Evolutionary conservation across 2,797 vertebrate genomes (phyloP).

Genomic region (Synaphobranchus kaupii): DNA sequence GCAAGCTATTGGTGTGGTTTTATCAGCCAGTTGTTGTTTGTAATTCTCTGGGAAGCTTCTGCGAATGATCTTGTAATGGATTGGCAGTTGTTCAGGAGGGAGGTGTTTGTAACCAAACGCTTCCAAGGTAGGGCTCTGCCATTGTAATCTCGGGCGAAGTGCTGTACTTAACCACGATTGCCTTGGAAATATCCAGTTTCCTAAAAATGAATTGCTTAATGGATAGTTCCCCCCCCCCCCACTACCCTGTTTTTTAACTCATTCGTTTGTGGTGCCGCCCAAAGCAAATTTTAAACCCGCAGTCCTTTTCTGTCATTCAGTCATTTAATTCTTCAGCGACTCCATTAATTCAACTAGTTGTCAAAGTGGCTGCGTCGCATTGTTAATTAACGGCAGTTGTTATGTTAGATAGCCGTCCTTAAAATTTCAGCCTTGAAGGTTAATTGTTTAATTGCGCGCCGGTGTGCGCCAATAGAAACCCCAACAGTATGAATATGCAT

Average conservation of each 20-base stretch:
- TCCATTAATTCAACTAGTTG: background rate
- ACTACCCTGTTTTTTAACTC: background rate
- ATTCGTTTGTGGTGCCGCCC: background rate
- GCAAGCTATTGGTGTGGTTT: background rate
- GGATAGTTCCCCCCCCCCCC: background rate
- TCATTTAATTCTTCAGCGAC: background rate
- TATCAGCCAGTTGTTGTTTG: conserved; percentile 9
- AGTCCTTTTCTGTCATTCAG: background rate
- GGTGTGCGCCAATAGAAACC: conserved; percentile 25
- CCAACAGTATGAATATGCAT: conserved; percentile 32
- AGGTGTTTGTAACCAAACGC: background rate
- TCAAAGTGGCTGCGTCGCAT: background rate
- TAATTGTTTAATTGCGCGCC: background rate
- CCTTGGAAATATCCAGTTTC: background rate
- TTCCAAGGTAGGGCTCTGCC: background rate
- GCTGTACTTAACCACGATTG: background rate
- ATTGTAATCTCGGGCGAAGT: background rate
- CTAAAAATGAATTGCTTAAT: background rate
- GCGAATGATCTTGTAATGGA: background rate
- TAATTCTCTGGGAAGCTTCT: background rate
- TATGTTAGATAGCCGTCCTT: background rate
- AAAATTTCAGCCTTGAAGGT: background rate
- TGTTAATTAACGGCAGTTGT: background rate
- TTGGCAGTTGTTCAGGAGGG: background rate
- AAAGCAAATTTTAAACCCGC: background rate